Evolutionary conservation across 2,797 vertebrate genomes (phyloP).

Genomic region (Muscicapa comitata): DNA sequence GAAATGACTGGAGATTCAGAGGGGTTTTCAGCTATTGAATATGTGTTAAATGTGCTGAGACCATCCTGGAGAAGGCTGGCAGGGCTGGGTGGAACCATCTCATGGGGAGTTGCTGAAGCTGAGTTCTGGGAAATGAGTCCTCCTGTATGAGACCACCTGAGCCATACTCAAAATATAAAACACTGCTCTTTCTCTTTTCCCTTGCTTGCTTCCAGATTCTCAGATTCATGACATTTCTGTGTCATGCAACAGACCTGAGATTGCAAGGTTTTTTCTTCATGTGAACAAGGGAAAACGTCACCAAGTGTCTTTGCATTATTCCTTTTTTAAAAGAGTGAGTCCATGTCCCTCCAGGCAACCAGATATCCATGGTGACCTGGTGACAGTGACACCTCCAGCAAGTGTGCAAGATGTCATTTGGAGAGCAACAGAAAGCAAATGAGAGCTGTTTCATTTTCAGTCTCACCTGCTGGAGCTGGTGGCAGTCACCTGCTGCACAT

Average conservation of each 20-base stretch:
- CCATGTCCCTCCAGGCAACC: neutral
- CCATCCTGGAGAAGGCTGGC: neutral
- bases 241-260: neutral
- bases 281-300: neutral
- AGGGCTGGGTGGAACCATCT: neutral
- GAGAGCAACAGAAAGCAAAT: neutral
- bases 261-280: neutral
- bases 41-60: neutral
- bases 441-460: neutral
- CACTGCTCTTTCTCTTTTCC: neutral
- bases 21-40: neutral
- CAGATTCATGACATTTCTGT: neutral
- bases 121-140: neutral
- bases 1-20: neutral
- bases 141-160: neutral
- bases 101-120: neutral
- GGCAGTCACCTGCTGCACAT: fast-evolving
- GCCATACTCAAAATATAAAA: neutral
- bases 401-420: neutral
- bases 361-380: neutral
- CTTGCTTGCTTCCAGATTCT: neutral
- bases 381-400: neutral
- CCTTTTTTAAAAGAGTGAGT: neutral
- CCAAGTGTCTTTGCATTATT: neutral
- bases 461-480: neutral